Evolutionary conservation across 37 sponge, comb jelly and placozoan genomes (phyloP).

Genomic region (Chondrilla cf. caribensis): DNA sequence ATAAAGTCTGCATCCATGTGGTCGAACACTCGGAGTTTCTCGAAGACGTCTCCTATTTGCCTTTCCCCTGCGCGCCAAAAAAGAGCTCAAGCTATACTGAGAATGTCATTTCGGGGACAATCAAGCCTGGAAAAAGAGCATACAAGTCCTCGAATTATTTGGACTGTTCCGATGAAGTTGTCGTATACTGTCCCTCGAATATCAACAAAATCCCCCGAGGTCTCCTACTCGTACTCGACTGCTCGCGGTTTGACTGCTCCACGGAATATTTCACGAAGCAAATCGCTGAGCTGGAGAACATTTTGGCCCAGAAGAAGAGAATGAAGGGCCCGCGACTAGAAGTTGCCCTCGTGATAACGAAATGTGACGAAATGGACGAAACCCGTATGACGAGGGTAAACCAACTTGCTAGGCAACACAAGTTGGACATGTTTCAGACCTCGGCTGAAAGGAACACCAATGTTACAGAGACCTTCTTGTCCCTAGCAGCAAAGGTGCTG

Average conservation of each 20-base stretch:
- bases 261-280: constrained; percentile 36
- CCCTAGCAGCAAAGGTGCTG: constrained; percentile 28
- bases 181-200: constrained; percentile 25
- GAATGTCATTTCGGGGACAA: background rate
- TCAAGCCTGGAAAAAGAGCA: constrained; percentile 50
- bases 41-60: constrained; percentile 48
- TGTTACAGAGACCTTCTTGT: constrained; percentile 25
- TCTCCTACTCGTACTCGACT: constrained; percentile 50
- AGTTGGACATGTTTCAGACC: constrained; percentile 25
- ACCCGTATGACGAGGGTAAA: constrained; percentile 18
- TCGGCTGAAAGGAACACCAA: constrained; percentile 47
- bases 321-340: constrained; percentile 20
- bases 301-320: constrained; percentile 31
- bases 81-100: constrained; percentile 35
- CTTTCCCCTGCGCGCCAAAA: constrained; percentile 14
- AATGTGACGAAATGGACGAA: constrained; percentile 27
- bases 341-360: constrained; percentile 55
- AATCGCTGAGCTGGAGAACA: constrained; percentile 19
- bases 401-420: constrained; percentile 26
- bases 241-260: constrained; percentile 3
- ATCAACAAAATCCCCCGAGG: constrained; percentile 22
- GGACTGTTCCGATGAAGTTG: background rate
- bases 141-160: constrained; percentile 42
- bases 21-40: constrained; percentile 68
- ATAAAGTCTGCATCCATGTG: constrained; percentile 28